Evolutionary conservation across 2,113 vertebrate species (phyloP).

Genomic region (Peucedramus taeniatus): DNA sequence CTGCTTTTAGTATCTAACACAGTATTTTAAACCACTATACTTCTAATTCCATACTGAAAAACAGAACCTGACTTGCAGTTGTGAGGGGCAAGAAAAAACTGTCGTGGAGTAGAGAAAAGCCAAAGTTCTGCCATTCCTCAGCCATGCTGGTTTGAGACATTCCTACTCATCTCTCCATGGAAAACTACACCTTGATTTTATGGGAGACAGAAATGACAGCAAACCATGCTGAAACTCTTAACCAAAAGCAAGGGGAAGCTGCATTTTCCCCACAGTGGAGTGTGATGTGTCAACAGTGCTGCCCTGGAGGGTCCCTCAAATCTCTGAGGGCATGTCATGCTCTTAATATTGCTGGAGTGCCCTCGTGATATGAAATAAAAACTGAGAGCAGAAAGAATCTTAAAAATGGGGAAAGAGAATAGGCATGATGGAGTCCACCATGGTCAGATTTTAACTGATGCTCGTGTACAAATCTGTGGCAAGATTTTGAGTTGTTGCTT

Average conservation of each 20-base stretch:
- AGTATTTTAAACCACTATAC: not conserved
- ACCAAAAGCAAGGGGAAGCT: fast-evolving
- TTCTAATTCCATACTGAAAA: not conserved
- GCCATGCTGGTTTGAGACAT: not conserved
- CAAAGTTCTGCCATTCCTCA: not conserved
- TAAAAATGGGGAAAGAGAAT: not conserved
- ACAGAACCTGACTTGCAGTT: not conserved
- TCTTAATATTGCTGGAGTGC: not conserved
- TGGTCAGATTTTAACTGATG: not conserved
- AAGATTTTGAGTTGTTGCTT: not conserved
- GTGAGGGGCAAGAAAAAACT: not conserved
- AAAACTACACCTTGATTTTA: not conserved
- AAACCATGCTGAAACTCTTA: not conserved
- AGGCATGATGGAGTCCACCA: not conserved
- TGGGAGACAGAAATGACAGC: not conserved
- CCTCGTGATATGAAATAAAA: not conserved
- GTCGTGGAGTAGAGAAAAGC: not conserved
- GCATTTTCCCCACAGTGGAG: not conserved
- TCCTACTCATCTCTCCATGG: not conserved
- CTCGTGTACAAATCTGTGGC: not conserved
- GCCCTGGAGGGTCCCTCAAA: not conserved
- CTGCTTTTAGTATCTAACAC: not conserved
- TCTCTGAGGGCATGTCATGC: not conserved
- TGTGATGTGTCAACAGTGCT: not conserved
- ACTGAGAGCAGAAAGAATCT: not conserved